Conservation (phyloP, 2,113 vertebrate genomes). For the Neopipo cinnamomea region DNA sequence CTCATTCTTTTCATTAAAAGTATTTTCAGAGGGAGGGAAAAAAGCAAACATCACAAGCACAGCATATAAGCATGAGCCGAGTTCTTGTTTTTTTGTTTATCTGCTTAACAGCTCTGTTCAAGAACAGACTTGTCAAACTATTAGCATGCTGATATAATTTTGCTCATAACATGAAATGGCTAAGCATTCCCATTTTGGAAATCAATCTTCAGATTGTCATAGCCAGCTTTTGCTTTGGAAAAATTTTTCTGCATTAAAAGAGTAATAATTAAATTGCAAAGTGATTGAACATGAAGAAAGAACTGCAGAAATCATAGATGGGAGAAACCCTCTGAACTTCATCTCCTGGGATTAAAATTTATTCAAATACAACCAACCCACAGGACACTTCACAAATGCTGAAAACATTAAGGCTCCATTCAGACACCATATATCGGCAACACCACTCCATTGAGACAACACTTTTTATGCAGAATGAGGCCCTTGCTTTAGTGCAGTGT, state of each 20-base stretch:
- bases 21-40: not conserved
- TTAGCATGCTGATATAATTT: not conserved
- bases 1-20: not conserved
- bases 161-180: not conserved
- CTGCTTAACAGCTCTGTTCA: constrained; percentile 14
- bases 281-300: not conserved
- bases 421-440: not conserved
- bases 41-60: not conserved
- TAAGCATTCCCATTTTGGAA: not conserved
- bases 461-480: not conserved
- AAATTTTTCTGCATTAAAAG: not conserved
- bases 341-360: not conserved
- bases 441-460: not conserved
- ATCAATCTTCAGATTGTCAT: not conserved
- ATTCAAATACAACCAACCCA: not conserved
- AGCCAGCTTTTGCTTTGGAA: not conserved
- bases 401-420: not conserved
- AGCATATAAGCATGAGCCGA: not conserved
- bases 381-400: not conserved
- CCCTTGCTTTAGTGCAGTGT: not conserved
- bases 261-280: not conserved
- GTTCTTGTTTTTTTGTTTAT: constrained; percentile 48
- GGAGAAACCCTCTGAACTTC: not conserved
- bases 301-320: not conserved
- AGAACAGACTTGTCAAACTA: constrained; percentile 38